Evolutionary conservation across 1,140 invertebrate genomes (phyloP).

Genomic region (Centruroides vittatus): DNA sequence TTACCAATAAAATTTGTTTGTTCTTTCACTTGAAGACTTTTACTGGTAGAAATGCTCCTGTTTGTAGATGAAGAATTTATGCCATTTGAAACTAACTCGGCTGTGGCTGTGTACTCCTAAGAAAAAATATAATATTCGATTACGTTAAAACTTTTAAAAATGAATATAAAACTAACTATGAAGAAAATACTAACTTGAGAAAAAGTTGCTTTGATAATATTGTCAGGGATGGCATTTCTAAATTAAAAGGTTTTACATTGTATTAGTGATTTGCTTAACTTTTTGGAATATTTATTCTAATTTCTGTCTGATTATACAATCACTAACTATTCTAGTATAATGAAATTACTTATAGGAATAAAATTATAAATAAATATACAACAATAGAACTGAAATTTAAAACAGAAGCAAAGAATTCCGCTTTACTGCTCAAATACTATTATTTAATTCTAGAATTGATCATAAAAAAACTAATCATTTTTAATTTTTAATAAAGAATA

Average conservation of each 20-base stretch:
- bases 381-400: no score
- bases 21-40: slow-evolving; percentile 34
- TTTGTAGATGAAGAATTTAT: neutral
- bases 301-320: no score
- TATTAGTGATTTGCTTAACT: no score
- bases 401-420: no score
- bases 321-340: no score
- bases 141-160: neutral
- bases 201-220: slow-evolving; percentile 15
- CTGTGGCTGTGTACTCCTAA: slow-evolving; percentile 7
- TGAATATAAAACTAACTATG: neutral
- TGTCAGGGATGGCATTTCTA: slow-evolving; percentile 16
- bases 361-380: no score
- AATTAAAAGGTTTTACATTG: neutral
- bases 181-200: neutral
- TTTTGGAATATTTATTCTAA: no score
- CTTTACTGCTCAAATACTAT: no score
- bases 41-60: slow-evolving; percentile 2
- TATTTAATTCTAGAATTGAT: no score
- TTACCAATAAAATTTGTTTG: slow-evolving; percentile 70
- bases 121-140: neutral
- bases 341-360: no score
- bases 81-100: neutral
- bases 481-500: no score
- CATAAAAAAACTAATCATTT: no score